Evolutionary conservation across 2,113 vertebrate species (phyloP).

Genomic region (Paedocypris sp.): DNA sequence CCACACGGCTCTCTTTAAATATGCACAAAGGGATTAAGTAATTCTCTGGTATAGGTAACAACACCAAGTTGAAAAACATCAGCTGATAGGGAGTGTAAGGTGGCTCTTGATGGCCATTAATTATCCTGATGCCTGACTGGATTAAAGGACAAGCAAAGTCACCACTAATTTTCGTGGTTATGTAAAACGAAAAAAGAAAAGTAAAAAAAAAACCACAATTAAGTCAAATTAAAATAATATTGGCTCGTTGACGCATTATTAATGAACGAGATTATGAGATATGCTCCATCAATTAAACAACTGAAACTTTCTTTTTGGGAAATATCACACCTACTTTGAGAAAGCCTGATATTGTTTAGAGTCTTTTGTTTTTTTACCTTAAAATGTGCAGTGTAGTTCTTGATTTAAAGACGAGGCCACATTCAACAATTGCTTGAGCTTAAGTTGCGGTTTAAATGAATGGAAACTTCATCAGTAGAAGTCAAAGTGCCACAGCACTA

Average conservation of each 20-base stretch:
- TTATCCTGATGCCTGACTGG: conserved; percentile 2
- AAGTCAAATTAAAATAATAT: too few relatives aligned
- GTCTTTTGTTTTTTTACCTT: too few relatives aligned
- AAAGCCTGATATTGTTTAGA: too few relatives aligned
- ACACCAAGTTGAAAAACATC: conserved; percentile 13
- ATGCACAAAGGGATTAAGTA: conserved; percentile 30
- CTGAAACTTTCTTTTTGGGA: too few relatives aligned
- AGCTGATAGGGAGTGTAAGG: conserved; percentile 12
- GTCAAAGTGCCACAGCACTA: conserved; percentile 33
- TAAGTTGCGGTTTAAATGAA: conserved; percentile 31
- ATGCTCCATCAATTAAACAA: too few relatives aligned
- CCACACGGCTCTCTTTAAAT: conserved; percentile 36
- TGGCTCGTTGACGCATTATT: too few relatives aligned
- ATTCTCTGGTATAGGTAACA: conserved; percentile 31
- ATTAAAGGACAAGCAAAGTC: background rate
- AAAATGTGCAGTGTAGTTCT: too few relatives aligned
- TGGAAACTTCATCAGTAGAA: conserved; percentile 43
- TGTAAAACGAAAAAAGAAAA: background rate
- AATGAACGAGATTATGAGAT: too few relatives aligned
- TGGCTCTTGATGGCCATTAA: conserved; percentile 10
- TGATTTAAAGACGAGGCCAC: background rate
- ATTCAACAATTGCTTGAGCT: background rate
- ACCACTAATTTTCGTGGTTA: background rate
- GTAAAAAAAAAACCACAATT: background rate
- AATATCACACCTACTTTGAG: too few relatives aligned